phyloP scores from a whole-genome alignment of 2,888 invertebrate species.

The Harpalus rufipes region DNA sequence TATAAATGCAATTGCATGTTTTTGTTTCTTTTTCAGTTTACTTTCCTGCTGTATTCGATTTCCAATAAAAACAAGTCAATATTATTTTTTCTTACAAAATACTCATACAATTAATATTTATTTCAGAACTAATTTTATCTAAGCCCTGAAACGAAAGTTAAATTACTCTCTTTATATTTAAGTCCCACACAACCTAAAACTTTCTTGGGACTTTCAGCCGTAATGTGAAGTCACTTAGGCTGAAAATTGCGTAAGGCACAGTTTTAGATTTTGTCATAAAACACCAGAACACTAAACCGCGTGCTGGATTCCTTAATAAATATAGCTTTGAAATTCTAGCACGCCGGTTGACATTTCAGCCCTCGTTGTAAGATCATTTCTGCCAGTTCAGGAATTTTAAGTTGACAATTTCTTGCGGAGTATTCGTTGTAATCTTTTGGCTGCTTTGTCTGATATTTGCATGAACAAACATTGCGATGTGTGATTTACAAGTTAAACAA shows the following conservation, averaged over 20 bases:
- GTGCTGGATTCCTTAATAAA: constrained; percentile 35
- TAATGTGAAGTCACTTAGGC: background rate
- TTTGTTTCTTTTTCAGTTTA: constrained; percentile 21
- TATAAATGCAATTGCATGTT: constrained; percentile 49
- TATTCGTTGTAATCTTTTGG: constrained; percentile 12
- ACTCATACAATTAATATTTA: background rate
- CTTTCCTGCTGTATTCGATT: background rate
- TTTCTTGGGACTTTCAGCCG: background rate
- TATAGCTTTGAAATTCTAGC: constrained; percentile 35
- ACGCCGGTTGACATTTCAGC: background rate
- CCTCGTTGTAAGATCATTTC: background rate
- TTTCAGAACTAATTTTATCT: constrained; percentile 15
- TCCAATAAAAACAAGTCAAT: background rate
- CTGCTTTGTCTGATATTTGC: background rate
- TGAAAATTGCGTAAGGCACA: constrained; percentile 18
- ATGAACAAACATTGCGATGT: background rate
- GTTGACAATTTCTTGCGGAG: constrained; percentile 17
- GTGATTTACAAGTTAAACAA: background rate
- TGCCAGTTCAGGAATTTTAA: constrained; percentile 25
- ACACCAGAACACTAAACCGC: constrained; percentile 25
- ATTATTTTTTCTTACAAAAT: background rate
- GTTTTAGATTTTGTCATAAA: constrained; percentile 44
- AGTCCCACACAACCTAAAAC: background rate
- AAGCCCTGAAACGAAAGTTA: constrained; percentile 27
- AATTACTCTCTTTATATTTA: constrained; percentile 27